phyloP scores from a whole-genome alignment of 2,797 vertebrate genomes.

The Smutsia temminckii region DNA sequence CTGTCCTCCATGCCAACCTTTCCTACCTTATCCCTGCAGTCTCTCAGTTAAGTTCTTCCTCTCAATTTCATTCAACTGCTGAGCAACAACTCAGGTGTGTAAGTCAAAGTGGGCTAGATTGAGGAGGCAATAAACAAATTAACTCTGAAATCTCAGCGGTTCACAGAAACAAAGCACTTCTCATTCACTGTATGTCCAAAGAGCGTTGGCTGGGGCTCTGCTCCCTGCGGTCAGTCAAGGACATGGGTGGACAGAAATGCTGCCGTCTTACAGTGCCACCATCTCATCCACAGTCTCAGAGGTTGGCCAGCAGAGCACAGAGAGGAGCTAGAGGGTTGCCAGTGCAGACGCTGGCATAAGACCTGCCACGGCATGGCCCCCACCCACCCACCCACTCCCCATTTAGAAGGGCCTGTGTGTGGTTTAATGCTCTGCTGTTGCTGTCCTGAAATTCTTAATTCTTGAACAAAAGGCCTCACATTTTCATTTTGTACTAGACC shows the following conservation, averaged over 20 bases:
- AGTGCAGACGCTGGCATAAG: background rate
- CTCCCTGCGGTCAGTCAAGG: background rate
- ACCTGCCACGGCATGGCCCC: too few species aligned
- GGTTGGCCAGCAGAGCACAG: background rate
- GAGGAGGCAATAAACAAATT: background rate
- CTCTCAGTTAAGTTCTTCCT: background rate
- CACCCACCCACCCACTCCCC: accelerated
- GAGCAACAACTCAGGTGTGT: background rate
- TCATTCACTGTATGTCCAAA: background rate
- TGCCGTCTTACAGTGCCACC: background rate
- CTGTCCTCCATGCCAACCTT: background rate
- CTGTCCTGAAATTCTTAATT: background rate
- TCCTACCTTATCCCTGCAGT: background rate
- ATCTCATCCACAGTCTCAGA: background rate
- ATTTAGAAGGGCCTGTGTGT: background rate
- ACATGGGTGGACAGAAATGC: background rate
- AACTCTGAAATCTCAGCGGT: background rate
- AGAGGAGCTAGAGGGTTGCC: background rate
- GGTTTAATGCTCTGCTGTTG: background rate
- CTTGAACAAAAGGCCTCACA: background rate
- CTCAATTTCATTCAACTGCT: background rate
- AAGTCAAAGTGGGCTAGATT: background rate
- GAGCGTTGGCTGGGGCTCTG: background rate
- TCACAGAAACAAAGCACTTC: background rate
- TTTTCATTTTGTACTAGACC: background rate